Percentiles rank a stretch among this genome's conserved stretches.
Conservation (phyloP, 1,140 invertebrate genomes). For the Drosophila trapezifrons region DNA sequence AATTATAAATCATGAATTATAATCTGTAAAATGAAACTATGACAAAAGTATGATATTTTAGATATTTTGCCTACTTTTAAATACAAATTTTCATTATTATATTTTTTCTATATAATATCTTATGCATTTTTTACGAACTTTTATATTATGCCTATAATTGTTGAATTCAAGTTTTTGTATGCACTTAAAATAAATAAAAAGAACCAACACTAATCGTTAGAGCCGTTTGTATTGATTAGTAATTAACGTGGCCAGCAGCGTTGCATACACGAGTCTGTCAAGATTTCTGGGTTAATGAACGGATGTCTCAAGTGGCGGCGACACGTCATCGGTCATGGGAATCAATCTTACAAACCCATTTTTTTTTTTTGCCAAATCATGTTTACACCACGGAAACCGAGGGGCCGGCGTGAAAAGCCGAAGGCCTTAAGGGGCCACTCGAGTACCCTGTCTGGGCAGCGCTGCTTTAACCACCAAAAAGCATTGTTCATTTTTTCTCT, state of each 20-base stretch:
- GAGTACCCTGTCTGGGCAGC: background rate
- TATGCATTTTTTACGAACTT: too few species aligned
- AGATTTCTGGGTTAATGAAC: constrained; percentile 69
- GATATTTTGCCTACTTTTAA: too few species aligned
- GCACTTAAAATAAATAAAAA: constrained; percentile 10
- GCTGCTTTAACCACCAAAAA: too few species aligned
- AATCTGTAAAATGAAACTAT: background rate
- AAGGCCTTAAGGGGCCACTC: background rate
- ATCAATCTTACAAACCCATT: constrained; percentile 18
- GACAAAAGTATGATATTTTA: background rate
- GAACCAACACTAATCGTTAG: constrained; percentile 13
- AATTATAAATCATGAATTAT: too few species aligned
- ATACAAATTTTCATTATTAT: too few species aligned
- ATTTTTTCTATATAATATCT: background rate
- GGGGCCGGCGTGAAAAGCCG: background rate
- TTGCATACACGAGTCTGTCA: constrained; percentile 29
- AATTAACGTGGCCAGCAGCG: constrained; percentile 39
- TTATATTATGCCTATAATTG: too few species aligned
- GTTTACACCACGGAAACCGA: background rate
- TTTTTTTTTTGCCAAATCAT: constrained; percentile 42
- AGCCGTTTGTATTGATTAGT: constrained; percentile 45
- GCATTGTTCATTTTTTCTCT: too few species aligned
- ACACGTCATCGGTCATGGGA: constrained; percentile 41
- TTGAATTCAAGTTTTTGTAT: background rate
- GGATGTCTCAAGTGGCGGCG: constrained; percentile 55